Conservation (phyloP, 2,888 invertebrate species). For the Calliphora vomitoria region DNA sequence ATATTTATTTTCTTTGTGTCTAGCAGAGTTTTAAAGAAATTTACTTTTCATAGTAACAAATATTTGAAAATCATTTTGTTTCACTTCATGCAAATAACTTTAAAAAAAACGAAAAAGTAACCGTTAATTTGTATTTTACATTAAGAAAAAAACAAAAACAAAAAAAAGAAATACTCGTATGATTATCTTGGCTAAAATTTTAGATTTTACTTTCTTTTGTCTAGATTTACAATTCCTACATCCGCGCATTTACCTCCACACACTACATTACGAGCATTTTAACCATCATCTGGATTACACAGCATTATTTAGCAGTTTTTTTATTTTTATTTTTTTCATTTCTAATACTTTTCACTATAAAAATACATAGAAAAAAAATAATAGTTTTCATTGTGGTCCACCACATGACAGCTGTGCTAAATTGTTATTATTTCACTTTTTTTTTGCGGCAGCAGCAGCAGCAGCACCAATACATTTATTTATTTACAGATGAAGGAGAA, state of each 20-base stretch:
- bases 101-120: not conserved
- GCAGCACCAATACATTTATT: conserved; percentile 9
- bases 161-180: not conserved
- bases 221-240: not conserved
- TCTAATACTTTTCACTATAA: conserved; percentile 4
- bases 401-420: conserved; percentile 62
- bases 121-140: not conserved
- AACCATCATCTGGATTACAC: conserved; percentile 41
- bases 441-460: conserved; percentile 1
- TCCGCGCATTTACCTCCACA: not conserved
- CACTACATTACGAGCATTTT: conserved; percentile 9
- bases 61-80: not conserved
- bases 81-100: not conserved
- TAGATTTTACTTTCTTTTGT: conserved; percentile 48
- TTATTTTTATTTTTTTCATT: not conserved
- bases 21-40: not conserved
- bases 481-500: not conserved
- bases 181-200: not conserved
- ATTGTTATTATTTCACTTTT: conserved; percentile 60
- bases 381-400: conserved; percentile 45
- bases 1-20: not conserved
- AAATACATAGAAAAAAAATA: conserved; percentile 14
- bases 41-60: not conserved
- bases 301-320: conserved; percentile 28
- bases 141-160: no score